Percentiles rank a stretch among this genome's conserved stretches.
phyloP scores from a whole-genome alignment of 1,140 invertebrate genomes.

The Drosophila cardini region DNA sequence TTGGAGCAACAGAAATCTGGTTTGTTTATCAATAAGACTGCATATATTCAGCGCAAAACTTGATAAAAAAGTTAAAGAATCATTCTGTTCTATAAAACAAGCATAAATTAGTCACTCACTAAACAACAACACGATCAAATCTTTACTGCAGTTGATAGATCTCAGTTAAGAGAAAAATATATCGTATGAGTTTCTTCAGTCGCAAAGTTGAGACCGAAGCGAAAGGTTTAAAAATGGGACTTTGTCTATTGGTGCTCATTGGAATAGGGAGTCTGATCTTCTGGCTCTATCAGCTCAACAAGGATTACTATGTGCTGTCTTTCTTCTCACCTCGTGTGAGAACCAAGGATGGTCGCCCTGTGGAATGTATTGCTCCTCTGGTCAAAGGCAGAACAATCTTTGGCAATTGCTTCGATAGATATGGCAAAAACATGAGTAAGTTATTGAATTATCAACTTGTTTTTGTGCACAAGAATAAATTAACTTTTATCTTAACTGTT shows the following conservation, averaged over 20 bases:
- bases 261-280: conserved; percentile 33
- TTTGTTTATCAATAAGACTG: no score
- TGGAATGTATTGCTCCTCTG: conserved; percentile 24
- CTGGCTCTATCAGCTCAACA: conserved; percentile 45
- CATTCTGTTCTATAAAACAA: no score
- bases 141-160: no score
- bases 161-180: no score
- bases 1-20: no score
- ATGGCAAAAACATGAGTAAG: conserved; percentile 33
- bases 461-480: neutral
- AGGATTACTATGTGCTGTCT: conserved; percentile 43
- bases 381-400: conserved; percentile 28
- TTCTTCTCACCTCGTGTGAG: conserved; percentile 37
- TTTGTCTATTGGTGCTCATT: conserved; percentile 33
- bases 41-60: no score
- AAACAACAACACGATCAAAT: no score
- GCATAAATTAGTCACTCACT: no score
- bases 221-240: conserved; percentile 4
- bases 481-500: no score
- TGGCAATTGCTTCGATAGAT: conserved; percentile 44
- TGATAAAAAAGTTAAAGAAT: no score
- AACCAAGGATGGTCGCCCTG: conserved; percentile 32
- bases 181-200: conserved; percentile 9
- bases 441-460: neutral
- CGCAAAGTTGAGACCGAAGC: neutral